Conservation (phyloP, 2,888 invertebrate species). For the Drosophila lacicola region DNA sequence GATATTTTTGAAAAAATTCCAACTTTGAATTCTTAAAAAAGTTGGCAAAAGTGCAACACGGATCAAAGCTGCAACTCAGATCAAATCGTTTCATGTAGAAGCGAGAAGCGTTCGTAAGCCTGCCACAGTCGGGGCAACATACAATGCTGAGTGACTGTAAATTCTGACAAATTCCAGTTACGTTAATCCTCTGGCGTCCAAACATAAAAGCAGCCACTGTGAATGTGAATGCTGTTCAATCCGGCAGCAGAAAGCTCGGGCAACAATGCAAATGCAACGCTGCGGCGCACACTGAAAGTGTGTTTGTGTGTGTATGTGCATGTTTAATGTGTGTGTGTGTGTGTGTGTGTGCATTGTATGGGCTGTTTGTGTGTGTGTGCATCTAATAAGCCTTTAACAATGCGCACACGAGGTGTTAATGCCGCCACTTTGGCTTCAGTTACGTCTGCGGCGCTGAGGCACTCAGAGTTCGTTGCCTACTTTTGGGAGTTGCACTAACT, state of each 20-base stretch:
- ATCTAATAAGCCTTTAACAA: conserved; percentile 76
- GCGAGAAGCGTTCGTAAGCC: conserved; percentile 1
- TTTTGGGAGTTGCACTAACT: conserved; percentile 56
- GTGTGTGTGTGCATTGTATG: conserved; percentile 2
- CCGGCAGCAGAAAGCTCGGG: neutral
- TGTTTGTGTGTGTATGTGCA: neutral
- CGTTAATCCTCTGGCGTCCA: conserved; percentile 33
- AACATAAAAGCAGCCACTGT: conserved; percentile 26
- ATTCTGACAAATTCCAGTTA: conserved; percentile 35
- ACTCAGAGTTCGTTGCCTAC: conserved; percentile 54
- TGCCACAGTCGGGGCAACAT: conserved; percentile 2
- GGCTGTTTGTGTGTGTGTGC: conserved; percentile 16
- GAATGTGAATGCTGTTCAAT: conserved; percentile 26
- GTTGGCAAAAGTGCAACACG: neutral
- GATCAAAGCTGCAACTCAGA: conserved; percentile 5
- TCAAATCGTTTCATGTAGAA: conserved; percentile 1
- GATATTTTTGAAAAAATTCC: neutral
- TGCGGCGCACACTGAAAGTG: neutral
- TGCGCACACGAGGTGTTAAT: conserved; percentile 67
- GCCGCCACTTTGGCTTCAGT: conserved; percentile 53
- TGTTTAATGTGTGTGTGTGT: neutral
- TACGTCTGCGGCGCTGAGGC: conserved; percentile 19
- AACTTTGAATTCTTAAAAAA: too few relatives aligned
- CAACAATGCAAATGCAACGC: conserved; percentile 54
- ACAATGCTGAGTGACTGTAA: conserved; percentile 24